Percentiles rank a stretch among this genome's conserved stretches.
Conservation (phyloP, 2,797 vertebrate genomes). For the Cygnus olor region DNA sequence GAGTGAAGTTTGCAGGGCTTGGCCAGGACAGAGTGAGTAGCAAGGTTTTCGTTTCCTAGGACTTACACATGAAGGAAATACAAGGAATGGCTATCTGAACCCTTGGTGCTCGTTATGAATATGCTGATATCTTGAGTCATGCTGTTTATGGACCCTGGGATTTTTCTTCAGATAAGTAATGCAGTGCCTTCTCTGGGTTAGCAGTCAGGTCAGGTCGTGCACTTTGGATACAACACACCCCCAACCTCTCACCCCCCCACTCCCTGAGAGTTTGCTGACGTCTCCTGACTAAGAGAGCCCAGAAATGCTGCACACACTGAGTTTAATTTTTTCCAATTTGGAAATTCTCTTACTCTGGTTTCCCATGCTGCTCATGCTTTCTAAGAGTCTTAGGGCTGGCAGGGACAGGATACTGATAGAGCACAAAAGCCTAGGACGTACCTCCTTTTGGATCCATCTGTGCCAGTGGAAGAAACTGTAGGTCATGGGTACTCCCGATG, state of each 20-base stretch:
- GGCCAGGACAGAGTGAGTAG: not conserved
- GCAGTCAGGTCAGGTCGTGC: not conserved
- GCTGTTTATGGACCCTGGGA: not conserved
- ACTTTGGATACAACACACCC: not conserved
- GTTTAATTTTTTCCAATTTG: not conserved
- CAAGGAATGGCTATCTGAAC: not conserved
- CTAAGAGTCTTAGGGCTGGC: not conserved
- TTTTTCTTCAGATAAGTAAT: not conserved
- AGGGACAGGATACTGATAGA: not conserved
- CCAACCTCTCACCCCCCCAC: not conserved
- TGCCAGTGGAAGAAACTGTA: not conserved
- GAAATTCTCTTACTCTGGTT: not conserved
- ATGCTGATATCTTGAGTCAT: not conserved
- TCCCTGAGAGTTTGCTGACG: not conserved
- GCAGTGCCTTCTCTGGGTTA: rapidly evolving
- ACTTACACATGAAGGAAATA: not conserved
- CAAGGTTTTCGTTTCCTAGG: not conserved
- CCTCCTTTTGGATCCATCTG: not conserved
- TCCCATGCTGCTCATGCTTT: not conserved
- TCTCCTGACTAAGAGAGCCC: not conserved
- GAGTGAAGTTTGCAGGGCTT: not conserved
- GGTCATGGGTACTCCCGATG: not conserved
- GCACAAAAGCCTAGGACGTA: not conserved
- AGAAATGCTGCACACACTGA: not conserved
- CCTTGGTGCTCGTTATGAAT: not conserved